phyloP scores from a whole-genome alignment of 2,113 vertebrate genomes.

The Pipa parva region DNA sequence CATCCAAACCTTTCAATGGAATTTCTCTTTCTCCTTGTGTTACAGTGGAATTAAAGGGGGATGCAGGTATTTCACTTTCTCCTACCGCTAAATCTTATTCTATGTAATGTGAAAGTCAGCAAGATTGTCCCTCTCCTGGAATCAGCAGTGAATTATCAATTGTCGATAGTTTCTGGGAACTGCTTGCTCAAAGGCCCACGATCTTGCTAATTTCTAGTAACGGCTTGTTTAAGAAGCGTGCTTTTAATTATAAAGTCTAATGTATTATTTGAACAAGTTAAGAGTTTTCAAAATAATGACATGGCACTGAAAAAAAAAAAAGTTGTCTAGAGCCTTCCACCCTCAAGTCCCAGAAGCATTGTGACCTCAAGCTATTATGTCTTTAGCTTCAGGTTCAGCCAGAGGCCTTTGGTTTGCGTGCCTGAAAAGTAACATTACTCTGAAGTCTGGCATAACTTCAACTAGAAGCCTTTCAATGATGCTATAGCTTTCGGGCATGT shows the following conservation, averaged over 20 bases:
- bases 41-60: too few species aligned
- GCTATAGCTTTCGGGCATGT: background rate
- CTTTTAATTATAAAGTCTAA: background rate
- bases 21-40: too few species aligned
- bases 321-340: conserved; percentile 21
- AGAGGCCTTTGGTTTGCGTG: conserved; percentile 2
- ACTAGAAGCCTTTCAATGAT: conserved; percentile 20
- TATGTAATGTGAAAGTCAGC: too few species aligned
- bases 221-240: too few species aligned
- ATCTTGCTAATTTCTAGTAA: too few species aligned
- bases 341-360: conserved; percentile 4
- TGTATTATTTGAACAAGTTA: background rate
- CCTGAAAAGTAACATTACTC: conserved; percentile 13
- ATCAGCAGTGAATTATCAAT: too few species aligned
- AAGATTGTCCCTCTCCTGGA: too few species aligned
- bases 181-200: too few species aligned
- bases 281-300: background rate
- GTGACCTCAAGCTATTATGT: conserved; percentile 19
- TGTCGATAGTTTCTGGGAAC: too few species aligned
- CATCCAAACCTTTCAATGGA: too few species aligned
- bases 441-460: conserved; percentile 12
- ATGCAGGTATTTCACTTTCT: too few species aligned
- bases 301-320: conserved; percentile 16
- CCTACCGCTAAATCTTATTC: too few species aligned
- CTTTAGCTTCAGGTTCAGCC: conserved; percentile 23